Evolutionary conservation across 64 coral and sea anemone genomes (phyloP).

Genomic region (Pachyseris speciosa): DNA sequence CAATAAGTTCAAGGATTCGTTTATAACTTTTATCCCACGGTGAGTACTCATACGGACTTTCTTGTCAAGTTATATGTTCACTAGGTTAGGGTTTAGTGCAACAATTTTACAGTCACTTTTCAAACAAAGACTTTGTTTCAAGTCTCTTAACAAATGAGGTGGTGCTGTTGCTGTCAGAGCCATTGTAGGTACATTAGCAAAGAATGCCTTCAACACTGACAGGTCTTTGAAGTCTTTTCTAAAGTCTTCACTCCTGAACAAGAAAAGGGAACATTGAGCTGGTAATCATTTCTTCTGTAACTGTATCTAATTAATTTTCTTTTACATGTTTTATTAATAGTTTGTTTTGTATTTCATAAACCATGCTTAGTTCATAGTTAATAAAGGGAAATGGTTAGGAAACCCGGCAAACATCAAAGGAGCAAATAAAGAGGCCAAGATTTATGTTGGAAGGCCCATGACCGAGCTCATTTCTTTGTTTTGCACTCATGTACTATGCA

Average conservation of each 20-base stretch:
- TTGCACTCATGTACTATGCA: too few species aligned
- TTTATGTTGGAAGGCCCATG: too few species aligned
- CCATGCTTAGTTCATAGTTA: too few species aligned
- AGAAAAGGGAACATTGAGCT: not conserved
- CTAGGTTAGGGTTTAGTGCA: conserved; percentile 44
- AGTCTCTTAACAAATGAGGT: conserved; percentile 36
- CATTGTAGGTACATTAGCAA: too few species aligned
- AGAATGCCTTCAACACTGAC: conserved; percentile 59
- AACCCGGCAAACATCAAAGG: too few species aligned
- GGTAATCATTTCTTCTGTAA: not conserved
- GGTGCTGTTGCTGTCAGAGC: conserved; percentile 77
- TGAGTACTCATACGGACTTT: conserved; percentile 31
- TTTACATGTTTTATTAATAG: too few species aligned
- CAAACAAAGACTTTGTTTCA: conserved; percentile 37
- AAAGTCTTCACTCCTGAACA: conserved; percentile 65
- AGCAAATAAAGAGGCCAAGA: too few species aligned
- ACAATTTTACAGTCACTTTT: conserved; percentile 55
- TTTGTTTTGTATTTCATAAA: too few species aligned
- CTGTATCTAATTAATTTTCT: too few species aligned
- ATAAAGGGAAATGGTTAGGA: too few species aligned
- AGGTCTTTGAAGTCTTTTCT: conserved; percentile 76
- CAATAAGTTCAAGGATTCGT: conserved; percentile 34
- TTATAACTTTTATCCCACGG: conserved; percentile 25
- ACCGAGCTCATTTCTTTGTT: too few species aligned
- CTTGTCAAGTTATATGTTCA: conserved; percentile 56